Percentiles rank a stretch among this genome's conserved stretches.
These are phyloP conservation scores for Helicoverpa armigera DNA, from an alignment of 1,140 invertebrate species.

Conservation along the genomic window DNA sequence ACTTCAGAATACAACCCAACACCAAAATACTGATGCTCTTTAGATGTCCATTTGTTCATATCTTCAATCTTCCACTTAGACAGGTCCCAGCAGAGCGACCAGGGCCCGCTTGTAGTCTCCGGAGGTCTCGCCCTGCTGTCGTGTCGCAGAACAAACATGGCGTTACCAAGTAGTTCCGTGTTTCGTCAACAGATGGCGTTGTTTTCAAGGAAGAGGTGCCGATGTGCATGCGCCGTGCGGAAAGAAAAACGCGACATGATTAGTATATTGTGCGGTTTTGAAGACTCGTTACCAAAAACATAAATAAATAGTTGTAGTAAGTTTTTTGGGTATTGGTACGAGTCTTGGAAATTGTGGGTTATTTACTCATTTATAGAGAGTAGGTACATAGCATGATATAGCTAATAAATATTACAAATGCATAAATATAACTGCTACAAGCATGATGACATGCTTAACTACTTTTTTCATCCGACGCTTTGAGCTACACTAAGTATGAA, in stretches of 20 bases:
- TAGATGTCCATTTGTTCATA: conserved; percentile 2
- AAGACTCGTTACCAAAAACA: conserved; percentile 48
- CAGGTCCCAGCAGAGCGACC: conserved; percentile 87
- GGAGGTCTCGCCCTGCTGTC: conserved; percentile 90
- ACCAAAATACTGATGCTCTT: background rate
- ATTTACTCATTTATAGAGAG: background rate
- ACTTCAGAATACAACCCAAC: too few relatives aligned
- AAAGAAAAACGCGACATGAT: conserved; percentile 67
- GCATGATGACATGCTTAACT: background rate
- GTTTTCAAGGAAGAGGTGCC: conserved; percentile 6
- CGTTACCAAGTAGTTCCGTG: conserved; percentile 37
- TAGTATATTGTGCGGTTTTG: conserved; percentile 64
- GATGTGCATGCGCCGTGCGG: conserved; percentile 56
- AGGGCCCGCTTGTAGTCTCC: conserved; percentile 91
- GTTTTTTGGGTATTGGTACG: background rate
- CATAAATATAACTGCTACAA: background rate
- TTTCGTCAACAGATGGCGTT: conserved; percentile 50
- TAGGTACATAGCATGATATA: background rate
- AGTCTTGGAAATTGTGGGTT: conserved; percentile 35
- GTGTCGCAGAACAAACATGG: conserved; percentile 54
- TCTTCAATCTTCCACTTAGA: conserved; percentile 52
- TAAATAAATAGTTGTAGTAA: background rate
- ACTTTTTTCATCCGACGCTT: background rate
- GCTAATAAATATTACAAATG: background rate
- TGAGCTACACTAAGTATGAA: conserved; percentile 15